Base-by-base conservation (phyloP, 2,888 invertebrate species). In the Oxystoma pomonae region DNA sequence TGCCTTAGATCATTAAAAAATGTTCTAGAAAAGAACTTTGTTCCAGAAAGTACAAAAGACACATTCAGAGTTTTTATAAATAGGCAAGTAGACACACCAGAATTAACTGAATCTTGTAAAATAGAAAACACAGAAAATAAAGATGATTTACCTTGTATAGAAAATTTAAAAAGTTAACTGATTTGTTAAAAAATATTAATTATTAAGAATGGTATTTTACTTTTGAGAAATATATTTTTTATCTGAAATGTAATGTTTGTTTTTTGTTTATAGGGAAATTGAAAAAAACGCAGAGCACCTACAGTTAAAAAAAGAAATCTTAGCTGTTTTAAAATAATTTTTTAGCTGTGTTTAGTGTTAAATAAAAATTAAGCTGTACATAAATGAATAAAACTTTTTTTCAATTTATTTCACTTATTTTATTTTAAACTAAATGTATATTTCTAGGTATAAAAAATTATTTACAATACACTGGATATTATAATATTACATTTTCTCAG, bases 1-100 rank as follows among this genome's bases (percentile, higher is more conserved):
- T 89, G 89, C 68, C 83, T 86, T 69, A 73, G 81, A 7, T 83
- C 85, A 0, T 75, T 91, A 1, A 82, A 85, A 72, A 80, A 81
- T 67, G 76, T 83, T n/a, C 76, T 81, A 9, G 79, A 78, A 67
- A 82, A 81, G 72, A 78, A 82, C 61, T 86, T 83, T 72, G 83
- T 87, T 68, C 83, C 85, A 12, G 73, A 77, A 55, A 73, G 78
- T 60, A 84, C 83, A 7, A 82, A 78, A 70, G 80, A 83, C 65
- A 81, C 83, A 0, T 70, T 87, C 1, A 82, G 80, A 72, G 70
- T 83, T 9, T 86, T 87, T 70, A 76, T 86, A 67, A 77, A 80
- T 66, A 81, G 77, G 76, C 80, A 82, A 71, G 73, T 75, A 66
- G 52, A 7, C 12, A n/a, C n/a, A n/a, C n/a, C n/a, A n/a, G 35